phyloP scores from a whole-genome alignment of 2,797 vertebrate genomes.

The Pogonophryne albipinna region DNA sequence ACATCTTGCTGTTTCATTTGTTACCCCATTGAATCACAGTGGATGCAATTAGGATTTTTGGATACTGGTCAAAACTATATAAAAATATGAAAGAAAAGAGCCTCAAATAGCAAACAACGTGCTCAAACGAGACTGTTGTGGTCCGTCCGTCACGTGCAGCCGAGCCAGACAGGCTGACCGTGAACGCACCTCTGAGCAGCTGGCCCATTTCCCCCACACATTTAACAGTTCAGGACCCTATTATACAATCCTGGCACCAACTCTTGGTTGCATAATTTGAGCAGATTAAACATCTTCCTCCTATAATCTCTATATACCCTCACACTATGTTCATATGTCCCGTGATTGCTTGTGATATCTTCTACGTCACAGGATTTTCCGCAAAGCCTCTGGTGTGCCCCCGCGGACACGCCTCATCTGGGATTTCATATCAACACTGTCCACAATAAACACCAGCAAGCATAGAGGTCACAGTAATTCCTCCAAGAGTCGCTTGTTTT shows the following conservation, averaged over 20 bases:
- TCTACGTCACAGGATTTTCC: slow-evolving; percentile 60
- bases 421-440: not conserved
- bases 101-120: slow-evolving; percentile 2
- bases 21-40: not conserved
- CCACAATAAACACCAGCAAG: slow-evolving; percentile 9
- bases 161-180: slow-evolving; percentile 44
- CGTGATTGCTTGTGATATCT: slow-evolving; percentile 60
- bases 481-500: slow-evolving; percentile 1
- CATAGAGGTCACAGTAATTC: slow-evolving; percentile 23
- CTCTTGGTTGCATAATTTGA: slow-evolving; percentile 74
- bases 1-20: not conserved
- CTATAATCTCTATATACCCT: slow-evolving; percentile 48
- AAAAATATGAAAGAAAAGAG: slow-evolving; percentile 2
- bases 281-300: slow-evolving; percentile 74
- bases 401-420: slow-evolving; percentile 10
- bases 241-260: slow-evolving; percentile 73
- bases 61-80: slow-evolving; percentile 6
- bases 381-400: slow-evolving; percentile 45
- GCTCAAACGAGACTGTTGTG: not conserved
- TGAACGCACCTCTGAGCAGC: slow-evolving; percentile 72
- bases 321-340: slow-evolving; percentile 53
- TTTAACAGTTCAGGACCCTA: slow-evolving; percentile 58
- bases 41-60: not conserved
- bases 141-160: slow-evolving; percentile 45
- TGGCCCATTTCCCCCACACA: slow-evolving; percentile 60